Evolutionary conservation across 1,140 invertebrate species (phyloP), one percentile per base, ranked within the genome.

Genomic region (Centruroides sculpturatus): DNA sequence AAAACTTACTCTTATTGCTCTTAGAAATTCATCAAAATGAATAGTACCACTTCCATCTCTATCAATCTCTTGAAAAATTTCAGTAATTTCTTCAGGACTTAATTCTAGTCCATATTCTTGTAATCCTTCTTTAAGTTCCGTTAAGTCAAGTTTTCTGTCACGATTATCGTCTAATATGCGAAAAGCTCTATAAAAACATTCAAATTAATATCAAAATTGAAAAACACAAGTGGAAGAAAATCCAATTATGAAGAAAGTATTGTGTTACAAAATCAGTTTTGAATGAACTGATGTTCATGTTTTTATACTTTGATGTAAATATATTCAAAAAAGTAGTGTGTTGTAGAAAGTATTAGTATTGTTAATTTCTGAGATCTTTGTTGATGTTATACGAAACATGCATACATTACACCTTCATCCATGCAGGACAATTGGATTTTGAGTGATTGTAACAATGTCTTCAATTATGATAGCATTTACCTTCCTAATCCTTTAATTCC

Each of bases 141-240:
- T 85, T 47, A 83, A 77, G 68, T 85, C 89, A 47, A 96, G 73
- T 46, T 82, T 79, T 71, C 85, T 87, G 74, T 84, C 92, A 12
- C 85, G 86, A 74, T 97, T 89, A 61, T 95, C 89, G 71, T 96
- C 92, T 84, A 96, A 91, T 56, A 85, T 78, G 57, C 89, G 83
- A 71, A 97, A 96, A 64, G 85, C 76, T 72, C 92, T 91, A 71
- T 35, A 72, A 70, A 67, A 64, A 23, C 23, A 23, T 23, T 23
- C 23, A 23, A 23, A 23, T 23, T 23, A 23, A 23, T 23, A 23
- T 23, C 23, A 23, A 23, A 23, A 23, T 23, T 23, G 23, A 23
- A 23, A 23, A 23, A 23, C 23, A 23, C 23, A 23, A 23, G 23
- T 23, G 23, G 23, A 23, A 23, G 23, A 23, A 23, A 2, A 23